A percentile compares a stretch with the other conserved stretches of the same genome.
Conservation (phyloP, 37 sponge, comb jelly and placozoan species). For the Cladorhizidae sp. region DNA sequence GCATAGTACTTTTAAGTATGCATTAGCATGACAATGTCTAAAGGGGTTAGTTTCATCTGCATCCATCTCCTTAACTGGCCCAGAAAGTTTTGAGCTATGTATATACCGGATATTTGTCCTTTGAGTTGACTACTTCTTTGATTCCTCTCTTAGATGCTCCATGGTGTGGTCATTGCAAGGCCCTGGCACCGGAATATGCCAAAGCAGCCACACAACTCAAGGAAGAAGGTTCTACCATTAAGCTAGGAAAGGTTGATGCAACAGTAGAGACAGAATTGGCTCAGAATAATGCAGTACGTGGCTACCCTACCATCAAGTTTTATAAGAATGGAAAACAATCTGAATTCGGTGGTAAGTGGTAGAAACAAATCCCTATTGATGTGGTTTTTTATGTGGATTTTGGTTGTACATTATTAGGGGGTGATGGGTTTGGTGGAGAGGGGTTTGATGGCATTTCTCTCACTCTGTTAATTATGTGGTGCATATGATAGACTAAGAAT, state of each 20-base stretch:
- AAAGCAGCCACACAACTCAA: constrained; percentile 84
- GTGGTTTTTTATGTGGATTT: neutral
- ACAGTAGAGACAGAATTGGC: constrained; percentile 81
- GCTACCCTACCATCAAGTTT: constrained; percentile 97
- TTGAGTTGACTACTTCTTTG: neutral
- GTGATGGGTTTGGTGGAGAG: neutral
- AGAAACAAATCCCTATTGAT: neutral
- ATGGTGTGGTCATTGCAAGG: constrained; percentile 99
- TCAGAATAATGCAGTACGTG: constrained; percentile 71
- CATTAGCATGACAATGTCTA: too few species aligned
- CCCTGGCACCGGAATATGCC: constrained; percentile 95
- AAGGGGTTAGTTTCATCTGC: too few species aligned
- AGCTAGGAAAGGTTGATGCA: constrained; percentile 92
- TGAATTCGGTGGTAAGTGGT: constrained; percentile 71
- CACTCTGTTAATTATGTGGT: too few species aligned
- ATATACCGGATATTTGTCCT: too few species aligned
- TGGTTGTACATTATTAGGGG: too few species aligned
- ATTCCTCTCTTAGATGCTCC: constrained; percentile 88
- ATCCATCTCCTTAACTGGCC: too few species aligned
- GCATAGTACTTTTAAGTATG: too few species aligned
- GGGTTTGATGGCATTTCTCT: neutral
- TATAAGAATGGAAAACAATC: constrained; percentile 69
- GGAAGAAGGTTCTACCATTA: constrained; percentile 82
- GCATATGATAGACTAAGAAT: too few species aligned
- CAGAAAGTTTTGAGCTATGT: too few species aligned